These are phyloP conservation scores for Cairina moschata DNA, from an alignment of 2,113 vertebrate species.

Conservation along the genomic window DNA sequence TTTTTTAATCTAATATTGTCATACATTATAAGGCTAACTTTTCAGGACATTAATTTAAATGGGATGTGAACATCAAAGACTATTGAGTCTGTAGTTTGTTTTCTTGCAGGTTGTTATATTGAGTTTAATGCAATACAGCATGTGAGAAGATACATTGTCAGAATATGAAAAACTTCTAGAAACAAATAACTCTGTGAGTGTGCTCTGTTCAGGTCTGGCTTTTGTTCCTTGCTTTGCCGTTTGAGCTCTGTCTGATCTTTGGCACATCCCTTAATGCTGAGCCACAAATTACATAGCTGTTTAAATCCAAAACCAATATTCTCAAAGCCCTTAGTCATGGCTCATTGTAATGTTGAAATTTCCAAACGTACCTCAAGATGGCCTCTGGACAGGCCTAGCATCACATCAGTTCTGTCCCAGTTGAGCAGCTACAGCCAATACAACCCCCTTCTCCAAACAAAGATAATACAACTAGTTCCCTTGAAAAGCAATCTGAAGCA, in stretches of 20 bases:
- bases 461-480: not conserved
- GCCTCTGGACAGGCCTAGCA: not conserved
- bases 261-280: not conserved
- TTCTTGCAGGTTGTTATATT: not conserved
- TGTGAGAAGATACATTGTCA: not conserved
- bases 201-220: not conserved
- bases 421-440: not conserved
- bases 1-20: not conserved
- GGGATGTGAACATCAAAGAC: not conserved
- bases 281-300: not conserved
- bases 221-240: not conserved
- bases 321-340: not conserved
- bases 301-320: not conserved
- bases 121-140: not conserved
- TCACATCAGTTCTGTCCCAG: not conserved
- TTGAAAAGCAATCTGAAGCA: not conserved
- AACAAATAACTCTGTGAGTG: not conserved
- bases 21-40: not conserved
- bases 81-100: not conserved
- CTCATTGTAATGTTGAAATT: not conserved
- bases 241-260: not conserved
- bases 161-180: not conserved
- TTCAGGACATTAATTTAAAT: not conserved
- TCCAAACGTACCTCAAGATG: not conserved
- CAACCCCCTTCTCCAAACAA: not conserved